phyloP scores from a whole-genome alignment of 2,113 vertebrate species.

The Seriola dumerili region DNA sequence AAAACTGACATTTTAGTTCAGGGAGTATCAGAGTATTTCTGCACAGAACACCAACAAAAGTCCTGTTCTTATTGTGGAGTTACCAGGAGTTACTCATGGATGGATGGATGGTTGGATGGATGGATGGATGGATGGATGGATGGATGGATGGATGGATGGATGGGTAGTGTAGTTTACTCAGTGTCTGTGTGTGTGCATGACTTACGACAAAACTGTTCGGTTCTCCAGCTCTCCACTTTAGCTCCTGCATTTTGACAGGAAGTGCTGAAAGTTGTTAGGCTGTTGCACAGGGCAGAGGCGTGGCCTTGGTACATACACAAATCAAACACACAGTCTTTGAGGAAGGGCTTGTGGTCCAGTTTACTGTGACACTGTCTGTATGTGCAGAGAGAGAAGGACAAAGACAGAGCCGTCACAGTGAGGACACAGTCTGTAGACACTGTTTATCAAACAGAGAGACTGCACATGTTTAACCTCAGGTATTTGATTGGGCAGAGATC shows the following conservation, averaged over 20 bases:
- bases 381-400: not conserved
- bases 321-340: constrained; percentile 43
- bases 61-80: too few relatives aligned
- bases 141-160: too few relatives aligned
- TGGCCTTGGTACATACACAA: constrained; percentile 46
- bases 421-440: not conserved
- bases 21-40: too few relatives aligned
- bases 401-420: not conserved
- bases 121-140: too few relatives aligned
- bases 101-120: too few relatives aligned
- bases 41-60: too few relatives aligned
- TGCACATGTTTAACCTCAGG: too few relatives aligned
- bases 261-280: constrained; percentile 41
- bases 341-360: constrained; percentile 21
- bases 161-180: not conserved
- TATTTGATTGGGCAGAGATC: too few relatives aligned
- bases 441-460: not conserved
- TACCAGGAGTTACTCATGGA: too few relatives aligned
- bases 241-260: constrained; percentile 37
- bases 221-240: constrained; percentile 34
- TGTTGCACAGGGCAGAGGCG: constrained; percentile 30
- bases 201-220: constrained; percentile 33
- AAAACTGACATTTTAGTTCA: too few relatives aligned
- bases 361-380: constrained; percentile 41
- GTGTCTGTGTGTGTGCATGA: not conserved